Evolutionary conservation across 2,797 vertebrate species (phyloP).

Genomic region (Aulostomus chinensis): DNA sequence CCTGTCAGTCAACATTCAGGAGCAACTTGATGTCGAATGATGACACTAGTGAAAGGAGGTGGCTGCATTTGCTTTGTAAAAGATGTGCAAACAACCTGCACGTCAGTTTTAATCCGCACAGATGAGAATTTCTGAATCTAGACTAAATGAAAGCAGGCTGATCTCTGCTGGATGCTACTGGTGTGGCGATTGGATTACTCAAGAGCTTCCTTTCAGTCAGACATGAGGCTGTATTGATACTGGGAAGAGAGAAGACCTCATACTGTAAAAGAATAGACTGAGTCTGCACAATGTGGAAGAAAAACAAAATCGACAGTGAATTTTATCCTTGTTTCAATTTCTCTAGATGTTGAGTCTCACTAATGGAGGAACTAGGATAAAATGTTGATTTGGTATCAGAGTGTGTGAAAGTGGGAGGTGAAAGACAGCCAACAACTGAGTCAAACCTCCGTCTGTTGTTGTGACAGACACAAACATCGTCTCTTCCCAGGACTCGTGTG

Average conservation of each 20-base stretch:
- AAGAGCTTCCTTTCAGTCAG: constrained; percentile 29
- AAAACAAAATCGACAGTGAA: neutral
- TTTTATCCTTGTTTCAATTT: constrained; percentile 1
- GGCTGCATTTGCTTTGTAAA: neutral
- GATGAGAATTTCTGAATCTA: too few species aligned
- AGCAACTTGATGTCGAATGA: neutral
- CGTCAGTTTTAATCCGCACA: constrained; percentile 11
- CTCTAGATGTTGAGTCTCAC: neutral
- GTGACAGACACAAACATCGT: constrained; percentile 43
- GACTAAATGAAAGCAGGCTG: constrained; percentile 34
- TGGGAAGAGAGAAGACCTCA: too few species aligned
- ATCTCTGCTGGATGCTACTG: constrained; percentile 35
- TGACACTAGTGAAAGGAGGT: too few species aligned
- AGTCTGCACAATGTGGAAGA: neutral
- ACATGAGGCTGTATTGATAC: constrained; percentile 27
- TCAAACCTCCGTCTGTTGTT: constrained; percentile 63
- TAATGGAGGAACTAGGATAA: constrained; percentile 17
- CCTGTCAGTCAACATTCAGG: constrained; percentile 26
- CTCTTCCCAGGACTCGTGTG: constrained; percentile 23
- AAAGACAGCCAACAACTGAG: constrained; percentile 56
- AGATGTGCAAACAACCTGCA: constrained; percentile 1
- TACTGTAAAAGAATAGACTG: too few species aligned
- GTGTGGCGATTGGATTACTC: constrained; percentile 43
- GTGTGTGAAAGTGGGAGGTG: constrained; percentile 62
- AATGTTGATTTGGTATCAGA: constrained; percentile 28